Conservation (phyloP, 2,113 vertebrate genomes). For the Misgurnus anguillicaudatus region DNA sequence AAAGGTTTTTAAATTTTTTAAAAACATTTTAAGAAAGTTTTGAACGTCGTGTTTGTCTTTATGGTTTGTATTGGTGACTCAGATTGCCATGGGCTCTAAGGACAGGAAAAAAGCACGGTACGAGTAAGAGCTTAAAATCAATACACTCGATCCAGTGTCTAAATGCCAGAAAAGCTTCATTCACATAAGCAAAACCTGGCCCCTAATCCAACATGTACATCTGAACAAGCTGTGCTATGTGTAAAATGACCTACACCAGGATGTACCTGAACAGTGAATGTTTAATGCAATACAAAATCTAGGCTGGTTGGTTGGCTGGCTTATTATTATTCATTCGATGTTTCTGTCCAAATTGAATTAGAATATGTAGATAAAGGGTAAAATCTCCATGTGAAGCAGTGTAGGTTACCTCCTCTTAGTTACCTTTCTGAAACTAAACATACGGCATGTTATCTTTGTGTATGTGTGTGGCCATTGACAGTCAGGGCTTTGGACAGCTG, state of each 20-base stretch:
- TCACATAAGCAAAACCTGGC: constrained; percentile 25
- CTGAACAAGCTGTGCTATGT: constrained; percentile 28
- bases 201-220: neutral
- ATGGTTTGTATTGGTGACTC: neutral
- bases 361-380: constrained; percentile 5
- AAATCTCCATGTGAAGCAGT: neutral
- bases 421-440: neutral
- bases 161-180: constrained; percentile 38
- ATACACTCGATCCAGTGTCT: constrained; percentile 32
- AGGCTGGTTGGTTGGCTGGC: neutral
- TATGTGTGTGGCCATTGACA: neutral
- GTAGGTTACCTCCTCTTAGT: neutral
- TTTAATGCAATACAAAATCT: neutral
- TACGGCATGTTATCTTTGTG: neutral
- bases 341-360: neutral
- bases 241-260: constrained; percentile 16
- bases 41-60: neutral
- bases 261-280: neutral
- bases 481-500: constrained; percentile 30
- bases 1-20: too few species aligned
- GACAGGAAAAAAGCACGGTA: neutral
- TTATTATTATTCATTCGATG: neutral
- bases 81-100: neutral
- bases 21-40: neutral
- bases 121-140: neutral